These are phyloP conservation scores for Lepidocyrtoides sp. DNA, from an alignment of 2,888 invertebrate genomes.

Conservation along the genomic window DNA sequence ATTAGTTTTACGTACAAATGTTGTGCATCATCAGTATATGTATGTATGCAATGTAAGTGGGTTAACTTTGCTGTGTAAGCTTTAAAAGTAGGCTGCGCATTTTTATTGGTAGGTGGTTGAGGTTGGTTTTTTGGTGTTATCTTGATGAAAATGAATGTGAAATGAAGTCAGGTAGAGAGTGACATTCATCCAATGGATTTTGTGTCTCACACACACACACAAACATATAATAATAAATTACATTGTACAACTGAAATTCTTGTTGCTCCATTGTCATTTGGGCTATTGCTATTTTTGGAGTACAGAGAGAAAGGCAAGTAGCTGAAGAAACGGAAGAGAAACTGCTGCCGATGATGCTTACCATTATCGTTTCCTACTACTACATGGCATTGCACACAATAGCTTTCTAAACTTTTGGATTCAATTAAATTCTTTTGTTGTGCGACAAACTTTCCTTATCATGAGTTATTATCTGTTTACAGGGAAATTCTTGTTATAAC, in stretches of 20 bases:
- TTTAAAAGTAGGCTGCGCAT: not conserved
- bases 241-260: not conserved
- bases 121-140: not conserved
- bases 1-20: too few species aligned
- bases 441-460: conserved; percentile 40
- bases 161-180: conserved; percentile 30
- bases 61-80: not conserved
- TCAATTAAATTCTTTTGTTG: conserved; percentile 62
- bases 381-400: not conserved
- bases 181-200: conserved; percentile 16
- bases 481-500: not conserved
- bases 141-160: conserved; percentile 10
- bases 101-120: not conserved
- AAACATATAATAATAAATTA: too few species aligned
- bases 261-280: not conserved
- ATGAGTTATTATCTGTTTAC: conserved; percentile 25
- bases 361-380: not conserved
- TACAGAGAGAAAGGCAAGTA: too few species aligned
- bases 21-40: too few species aligned
- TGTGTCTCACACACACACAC: not conserved
- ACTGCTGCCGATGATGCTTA: not conserved
- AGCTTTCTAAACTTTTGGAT: conserved; percentile 46
- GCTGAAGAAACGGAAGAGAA: not conserved
- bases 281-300: not conserved
- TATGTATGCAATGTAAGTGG: too few species aligned